Evolutionary conservation across 2,888 invertebrate species (phyloP), one percentile per base, ranked within the genome.

Genomic region (Amiota minor): DNA sequence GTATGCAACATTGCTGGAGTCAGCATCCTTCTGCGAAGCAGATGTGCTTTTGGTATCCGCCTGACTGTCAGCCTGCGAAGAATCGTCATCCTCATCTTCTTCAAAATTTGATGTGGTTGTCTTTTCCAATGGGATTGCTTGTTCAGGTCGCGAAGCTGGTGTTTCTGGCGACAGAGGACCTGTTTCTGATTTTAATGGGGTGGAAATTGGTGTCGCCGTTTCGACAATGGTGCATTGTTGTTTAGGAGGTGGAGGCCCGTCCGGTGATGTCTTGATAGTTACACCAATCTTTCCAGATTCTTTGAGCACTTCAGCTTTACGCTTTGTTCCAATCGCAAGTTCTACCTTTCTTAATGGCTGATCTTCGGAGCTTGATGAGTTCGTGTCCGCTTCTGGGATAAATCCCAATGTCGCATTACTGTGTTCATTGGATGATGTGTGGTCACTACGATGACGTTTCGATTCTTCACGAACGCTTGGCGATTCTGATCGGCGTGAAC

Each of bases 231-330:
- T 46, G 88, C 89, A 67, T 90, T 91, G 81, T 9, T 76, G 74
- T 61, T 85, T 83, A 1, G 82, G 65, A 49, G 84, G 72, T 62
- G 87, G 78, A 23, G 89, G 88, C 18, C 88, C 89, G 78, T 89
- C 89, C 3, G 90, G 89, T 78, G 93, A 93, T 74, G 95, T 96
- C 64, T 96, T 96, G 79, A 97, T 97, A 70, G 96, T 96, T 68
- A 97, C 96, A 67, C 97, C 97, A 81, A 96, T 96, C 90, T 96
- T 96, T 8, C 96, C 96, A 2, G 96, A 96, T 88, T 96, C 96
- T 82, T 95, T 94, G 62, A 96, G 91, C 8, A 96, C 96, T 86
- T 96, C 96, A 0, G 96, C 96, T 90, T 96, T 96, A 84, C 96
- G 92, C 88, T 97, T 96, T 62, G 95, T 93, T 49, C 94, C 93